phyloP scores from a whole-genome alignment of 1,140 invertebrate species.

The Tetramorium simillimum region DNA sequence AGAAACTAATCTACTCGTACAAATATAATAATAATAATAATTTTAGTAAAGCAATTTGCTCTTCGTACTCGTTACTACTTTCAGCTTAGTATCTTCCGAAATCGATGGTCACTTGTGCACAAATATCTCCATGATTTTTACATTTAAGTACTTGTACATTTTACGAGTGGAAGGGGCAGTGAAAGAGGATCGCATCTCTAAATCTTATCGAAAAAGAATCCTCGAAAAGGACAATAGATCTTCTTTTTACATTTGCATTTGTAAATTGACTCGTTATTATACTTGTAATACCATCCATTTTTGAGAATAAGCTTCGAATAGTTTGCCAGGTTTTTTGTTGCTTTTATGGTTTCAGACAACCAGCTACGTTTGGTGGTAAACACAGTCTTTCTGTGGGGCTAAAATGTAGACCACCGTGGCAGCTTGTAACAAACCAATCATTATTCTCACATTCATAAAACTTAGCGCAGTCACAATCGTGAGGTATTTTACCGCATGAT shows the following conservation, averaged over 20 bases:
- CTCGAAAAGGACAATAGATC: neutral
- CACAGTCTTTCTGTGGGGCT: neutral
- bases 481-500: neutral
- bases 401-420: neutral
- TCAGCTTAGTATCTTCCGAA: neutral
- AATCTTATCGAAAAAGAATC: neutral
- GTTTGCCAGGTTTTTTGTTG: neutral
- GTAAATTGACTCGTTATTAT: neutral
- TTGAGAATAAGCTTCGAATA: neutral
- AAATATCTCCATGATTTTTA: neutral
- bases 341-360: neutral
- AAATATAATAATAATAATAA: constrained; percentile 27
- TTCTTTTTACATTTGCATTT: neutral
- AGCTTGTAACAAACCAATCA: neutral
- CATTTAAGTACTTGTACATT: neutral
- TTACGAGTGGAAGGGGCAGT: neutral
- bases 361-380: neutral
- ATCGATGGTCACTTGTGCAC: neutral
- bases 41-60: neutral
- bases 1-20: constrained; percentile 18
- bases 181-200: neutral
- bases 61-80: neutral
- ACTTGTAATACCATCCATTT: neutral
- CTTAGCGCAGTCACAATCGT: neutral
- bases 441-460: neutral